Evolutionary conservation across 2,113 vertebrate species (phyloP).

Genomic region (Rallus limicola): DNA sequence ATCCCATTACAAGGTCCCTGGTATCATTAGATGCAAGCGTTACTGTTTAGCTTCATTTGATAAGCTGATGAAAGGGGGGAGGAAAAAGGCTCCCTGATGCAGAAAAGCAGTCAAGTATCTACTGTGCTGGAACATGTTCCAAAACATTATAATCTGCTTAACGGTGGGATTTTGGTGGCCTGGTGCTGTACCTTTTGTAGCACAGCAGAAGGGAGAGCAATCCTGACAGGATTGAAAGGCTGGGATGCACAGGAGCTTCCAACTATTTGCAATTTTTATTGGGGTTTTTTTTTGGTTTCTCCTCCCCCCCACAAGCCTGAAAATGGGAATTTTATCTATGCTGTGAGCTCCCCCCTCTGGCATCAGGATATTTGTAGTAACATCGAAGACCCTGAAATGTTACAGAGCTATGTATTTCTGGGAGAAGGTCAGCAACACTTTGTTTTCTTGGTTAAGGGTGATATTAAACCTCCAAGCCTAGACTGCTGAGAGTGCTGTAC

Average conservation of each 20-base stretch:
- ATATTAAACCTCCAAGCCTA: neutral
- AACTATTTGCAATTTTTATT: neutral
- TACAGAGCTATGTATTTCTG: neutral
- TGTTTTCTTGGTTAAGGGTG: neutral
- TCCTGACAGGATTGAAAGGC: neutral
- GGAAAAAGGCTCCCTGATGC: slow-evolving; percentile 39
- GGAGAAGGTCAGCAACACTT: neutral
- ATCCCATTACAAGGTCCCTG: slow-evolving; percentile 55
- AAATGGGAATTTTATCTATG: slow-evolving; percentile 64
- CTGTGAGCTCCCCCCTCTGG: slow-evolving; percentile 84
- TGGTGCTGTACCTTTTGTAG: neutral
- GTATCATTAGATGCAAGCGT: slow-evolving; percentile 59
- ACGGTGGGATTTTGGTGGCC: slow-evolving; percentile 30
- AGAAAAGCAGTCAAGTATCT: slow-evolving; percentile 7
- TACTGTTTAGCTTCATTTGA: slow-evolving; percentile 68
- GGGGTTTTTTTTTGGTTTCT: neutral
- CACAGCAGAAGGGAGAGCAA: neutral
- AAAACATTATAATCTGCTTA: slow-evolving; percentile 35
- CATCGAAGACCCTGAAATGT: neutral
- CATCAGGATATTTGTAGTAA: slow-evolving; percentile 27
- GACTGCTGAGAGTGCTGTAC: neutral
- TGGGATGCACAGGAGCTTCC: neutral
- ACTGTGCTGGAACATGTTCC: slow-evolving; percentile 27
- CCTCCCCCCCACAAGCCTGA: neutral
- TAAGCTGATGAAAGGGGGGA: slow-evolving; percentile 61